These are phyloP conservation scores for Sepioteuthis lessoniana DNA, from an alignment of 2,888 invertebrate species.

Conservation along the genomic window DNA sequence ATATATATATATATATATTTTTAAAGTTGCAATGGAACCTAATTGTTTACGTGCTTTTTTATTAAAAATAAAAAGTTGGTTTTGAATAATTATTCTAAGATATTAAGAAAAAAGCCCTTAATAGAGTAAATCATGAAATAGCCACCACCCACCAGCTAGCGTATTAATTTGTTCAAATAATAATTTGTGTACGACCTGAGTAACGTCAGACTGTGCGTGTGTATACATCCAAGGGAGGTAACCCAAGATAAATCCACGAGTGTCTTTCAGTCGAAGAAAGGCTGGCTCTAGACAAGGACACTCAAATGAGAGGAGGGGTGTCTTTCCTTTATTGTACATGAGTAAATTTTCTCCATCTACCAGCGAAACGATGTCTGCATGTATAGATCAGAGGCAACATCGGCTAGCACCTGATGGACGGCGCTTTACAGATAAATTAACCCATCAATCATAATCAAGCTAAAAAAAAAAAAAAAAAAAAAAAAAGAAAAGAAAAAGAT, in stretches of 20 bases:
- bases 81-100: neutral
- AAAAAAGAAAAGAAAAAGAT: too few relatives aligned
- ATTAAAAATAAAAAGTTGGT: neutral
- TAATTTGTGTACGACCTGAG: neutral
- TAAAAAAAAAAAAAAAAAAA: neutral
- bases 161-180: neutral
- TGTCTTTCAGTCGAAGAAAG: constrained; percentile 13
- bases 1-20: too few relatives aligned
- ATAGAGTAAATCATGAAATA: neutral
- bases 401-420: neutral
- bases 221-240: constrained; percentile 14
- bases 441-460: neutral
- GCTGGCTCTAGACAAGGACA: constrained; percentile 16
- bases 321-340: neutral
- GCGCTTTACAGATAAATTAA: neutral
- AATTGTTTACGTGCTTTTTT: neutral
- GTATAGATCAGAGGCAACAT: neutral
- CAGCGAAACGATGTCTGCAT: neutral
- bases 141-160: neutral
- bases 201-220: neutral
- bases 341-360: neutral
- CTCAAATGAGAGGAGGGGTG: neutral
- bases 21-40: neutral
- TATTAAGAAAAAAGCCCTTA: neutral
- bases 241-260: neutral